phyloP scores from a whole-genome alignment of 2,888 invertebrate genomes.

The Myathropa florea region DNA sequence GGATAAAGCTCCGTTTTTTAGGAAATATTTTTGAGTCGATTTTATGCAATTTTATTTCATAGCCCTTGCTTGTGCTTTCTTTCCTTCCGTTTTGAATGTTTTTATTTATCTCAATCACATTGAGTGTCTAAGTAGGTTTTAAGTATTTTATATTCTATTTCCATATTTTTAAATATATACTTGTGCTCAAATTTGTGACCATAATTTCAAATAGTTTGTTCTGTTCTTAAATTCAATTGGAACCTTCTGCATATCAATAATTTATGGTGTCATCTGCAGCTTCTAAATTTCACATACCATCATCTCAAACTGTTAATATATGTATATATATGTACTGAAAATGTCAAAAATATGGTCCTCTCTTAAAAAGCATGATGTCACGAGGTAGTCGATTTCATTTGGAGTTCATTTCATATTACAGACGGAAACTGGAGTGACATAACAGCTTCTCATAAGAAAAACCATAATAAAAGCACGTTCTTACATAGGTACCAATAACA shows the following conservation, averaged over 20 bases:
- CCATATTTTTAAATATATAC: no score
- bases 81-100: no score
- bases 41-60: no score
- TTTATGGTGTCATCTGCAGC: not conserved
- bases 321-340: not conserved
- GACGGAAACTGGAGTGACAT: not conserved
- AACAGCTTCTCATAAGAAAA: not conserved
- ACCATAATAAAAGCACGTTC: not conserved
- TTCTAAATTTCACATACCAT: no score
- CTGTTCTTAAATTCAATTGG: not conserved
- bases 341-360: not conserved
- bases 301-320: not conserved
- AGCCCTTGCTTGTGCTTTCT: no score
- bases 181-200: no score
- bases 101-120: no score
- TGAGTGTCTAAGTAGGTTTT: no score
- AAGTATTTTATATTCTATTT: no score
- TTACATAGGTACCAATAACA: not conserved
- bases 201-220: no score
- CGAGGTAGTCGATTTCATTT: not conserved
- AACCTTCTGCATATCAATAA: not conserved
- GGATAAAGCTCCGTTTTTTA: no score
- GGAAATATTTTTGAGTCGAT: no score
- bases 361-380: not conserved
- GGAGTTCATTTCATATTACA: not conserved